These are phyloP conservation scores for Cottoperca gobio DNA, from an alignment of 2,797 vertebrate genomes.

Conservation along the genomic window DNA sequence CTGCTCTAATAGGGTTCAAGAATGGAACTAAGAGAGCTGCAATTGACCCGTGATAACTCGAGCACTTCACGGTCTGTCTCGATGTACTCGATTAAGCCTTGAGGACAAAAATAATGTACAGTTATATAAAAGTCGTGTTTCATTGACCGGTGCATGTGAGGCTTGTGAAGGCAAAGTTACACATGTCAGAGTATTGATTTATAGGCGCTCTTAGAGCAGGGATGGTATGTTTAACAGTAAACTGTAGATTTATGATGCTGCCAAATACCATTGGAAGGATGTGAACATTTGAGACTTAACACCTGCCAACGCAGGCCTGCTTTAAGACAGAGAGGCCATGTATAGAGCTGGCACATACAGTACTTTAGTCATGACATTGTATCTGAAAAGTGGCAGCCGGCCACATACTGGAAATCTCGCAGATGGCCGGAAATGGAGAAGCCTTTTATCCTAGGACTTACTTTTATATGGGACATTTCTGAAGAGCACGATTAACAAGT, in stretches of 20 bases:
- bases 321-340: constrained; percentile 26
- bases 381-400: constrained; percentile 26
- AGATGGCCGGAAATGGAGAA: constrained; percentile 19
- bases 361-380: constrained; percentile 27
- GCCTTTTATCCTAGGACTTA: not conserved
- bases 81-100: constrained; percentile 45
- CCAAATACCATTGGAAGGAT: constrained; percentile 43
- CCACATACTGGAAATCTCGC: not conserved
- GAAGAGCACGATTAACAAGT: not conserved
- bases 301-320: constrained; percentile 50
- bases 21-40: constrained; percentile 39
- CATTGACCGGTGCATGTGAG: constrained; percentile 3
- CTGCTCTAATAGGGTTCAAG: constrained; percentile 61
- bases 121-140: not conserved
- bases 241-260: constrained; percentile 64
- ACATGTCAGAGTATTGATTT: constrained; percentile 56
- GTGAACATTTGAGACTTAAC: constrained; percentile 62
- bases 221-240: constrained; percentile 57
- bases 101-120: constrained; percentile 32
- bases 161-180: not conserved
- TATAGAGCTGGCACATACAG: constrained; percentile 20
- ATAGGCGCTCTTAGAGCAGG: constrained; percentile 17
- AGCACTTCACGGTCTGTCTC: constrained; percentile 41
- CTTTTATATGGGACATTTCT: not conserved
- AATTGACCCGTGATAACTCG: constrained; percentile 57